Conservation (phyloP, 2,797 vertebrate genomes). For the Picus viridis region DNA sequence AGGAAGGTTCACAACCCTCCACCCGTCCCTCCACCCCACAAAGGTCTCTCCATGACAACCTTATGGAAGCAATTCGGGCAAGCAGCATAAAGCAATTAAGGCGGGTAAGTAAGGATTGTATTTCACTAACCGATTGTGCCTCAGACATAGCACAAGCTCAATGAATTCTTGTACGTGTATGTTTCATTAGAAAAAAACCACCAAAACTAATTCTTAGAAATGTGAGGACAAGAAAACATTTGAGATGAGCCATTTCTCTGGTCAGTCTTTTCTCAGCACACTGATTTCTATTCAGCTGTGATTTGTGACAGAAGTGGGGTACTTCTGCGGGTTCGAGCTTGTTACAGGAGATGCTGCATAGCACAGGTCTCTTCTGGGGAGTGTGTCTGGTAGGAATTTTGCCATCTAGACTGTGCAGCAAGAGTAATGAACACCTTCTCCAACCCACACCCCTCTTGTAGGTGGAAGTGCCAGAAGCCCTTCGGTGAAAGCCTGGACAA, state of each 20-base stretch:
- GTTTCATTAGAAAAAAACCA: neutral
- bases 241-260: neutral
- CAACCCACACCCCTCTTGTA: constrained; percentile 62
- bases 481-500: constrained; percentile 73
- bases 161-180: neutral
- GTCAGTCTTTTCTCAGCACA: neutral
- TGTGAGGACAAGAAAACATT: neutral
- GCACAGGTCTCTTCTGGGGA: neutral
- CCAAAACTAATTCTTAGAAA: neutral
- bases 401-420: neutral
- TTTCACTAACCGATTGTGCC: neutral
- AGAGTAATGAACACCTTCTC: constrained; percentile 21
- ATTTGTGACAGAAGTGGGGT: neutral
- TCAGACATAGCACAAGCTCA: neutral
- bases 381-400: neutral
- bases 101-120: constrained; percentile 80
- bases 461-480: constrained; percentile 86
- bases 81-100: constrained; percentile 85
- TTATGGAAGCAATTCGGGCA: constrained; percentile 93
- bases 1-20: constrained; percentile 88
- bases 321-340: neutral
- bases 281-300: neutral
- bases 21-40: constrained; percentile 89
- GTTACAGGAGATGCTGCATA: neutral
- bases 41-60: constrained; percentile 90